phyloP scores from a whole-genome alignment of 2,113 vertebrate species.

The Oncorhynchus gorbuscha region DNA sequence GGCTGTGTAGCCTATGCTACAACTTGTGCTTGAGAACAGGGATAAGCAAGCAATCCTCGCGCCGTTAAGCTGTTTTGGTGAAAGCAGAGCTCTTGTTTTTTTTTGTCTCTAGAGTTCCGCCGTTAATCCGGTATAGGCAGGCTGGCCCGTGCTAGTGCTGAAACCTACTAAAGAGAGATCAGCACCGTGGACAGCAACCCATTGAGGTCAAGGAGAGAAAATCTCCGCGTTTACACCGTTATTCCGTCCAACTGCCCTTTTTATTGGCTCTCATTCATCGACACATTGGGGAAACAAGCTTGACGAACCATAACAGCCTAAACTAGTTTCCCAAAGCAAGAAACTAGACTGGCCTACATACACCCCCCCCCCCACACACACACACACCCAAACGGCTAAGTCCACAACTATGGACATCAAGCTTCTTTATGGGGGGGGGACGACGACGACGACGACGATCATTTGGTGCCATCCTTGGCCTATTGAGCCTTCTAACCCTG shows the following conservation, averaged over 20 bases:
- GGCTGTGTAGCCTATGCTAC: background rate
- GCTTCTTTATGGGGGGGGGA: background rate
- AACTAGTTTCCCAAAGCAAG: background rate
- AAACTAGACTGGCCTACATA: background rate
- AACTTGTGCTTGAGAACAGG: constrained; percentile 20
- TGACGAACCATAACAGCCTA: background rate
- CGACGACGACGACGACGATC: background rate
- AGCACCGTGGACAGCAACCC: constrained; percentile 74
- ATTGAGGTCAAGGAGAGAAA: background rate
- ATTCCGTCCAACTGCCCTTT: background rate
- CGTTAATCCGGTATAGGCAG: constrained; percentile 54
- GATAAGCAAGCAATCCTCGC: constrained; percentile 17
- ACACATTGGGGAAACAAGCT: background rate
- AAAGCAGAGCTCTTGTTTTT: constrained; percentile 47
- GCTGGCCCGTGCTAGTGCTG: background rate
- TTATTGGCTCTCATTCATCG: background rate
- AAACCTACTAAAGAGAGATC: constrained; percentile 23
- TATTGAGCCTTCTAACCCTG: constrained; percentile 3
- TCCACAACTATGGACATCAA: background rate
- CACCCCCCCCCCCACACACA: too few species aligned
- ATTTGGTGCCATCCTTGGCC: background rate
- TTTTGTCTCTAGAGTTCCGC: constrained; percentile 22
- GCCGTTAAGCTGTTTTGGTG: constrained; percentile 43
- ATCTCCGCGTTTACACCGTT: background rate
- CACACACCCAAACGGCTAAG: background rate